Percentiles rank a stretch among this genome's conserved stretches.
phyloP scores from a whole-genome alignment of 23 tunicate genomes.

The Ascidia mentula region DNA sequence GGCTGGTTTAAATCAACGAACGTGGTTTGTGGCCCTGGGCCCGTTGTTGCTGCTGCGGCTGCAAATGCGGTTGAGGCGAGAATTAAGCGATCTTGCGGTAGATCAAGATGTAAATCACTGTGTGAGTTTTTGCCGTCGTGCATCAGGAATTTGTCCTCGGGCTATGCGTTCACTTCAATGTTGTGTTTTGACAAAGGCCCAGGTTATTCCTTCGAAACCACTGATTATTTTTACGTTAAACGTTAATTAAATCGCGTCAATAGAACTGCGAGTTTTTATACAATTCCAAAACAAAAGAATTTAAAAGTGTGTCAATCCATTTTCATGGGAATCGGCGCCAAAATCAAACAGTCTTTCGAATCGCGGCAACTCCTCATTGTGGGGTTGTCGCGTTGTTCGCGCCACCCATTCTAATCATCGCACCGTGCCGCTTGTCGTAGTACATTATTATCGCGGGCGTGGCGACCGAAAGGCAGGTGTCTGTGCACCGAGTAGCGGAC shows the following conservation, averaged over 20 bases:
- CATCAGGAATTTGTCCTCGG: background rate
- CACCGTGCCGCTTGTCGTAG: background rate
- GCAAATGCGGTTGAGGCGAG: background rate
- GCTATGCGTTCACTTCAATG: background rate
- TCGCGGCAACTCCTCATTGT: too few relatives aligned
- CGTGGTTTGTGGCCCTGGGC: background rate
- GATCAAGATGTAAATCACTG: background rate
- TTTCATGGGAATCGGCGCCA: background rate
- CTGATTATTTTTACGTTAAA: too few relatives aligned
- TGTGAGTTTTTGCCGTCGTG: slow-evolving; percentile 2
- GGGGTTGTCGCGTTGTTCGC: background rate
- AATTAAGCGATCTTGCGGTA: background rate
- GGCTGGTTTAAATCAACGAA: too few relatives aligned
- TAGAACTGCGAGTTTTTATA: too few relatives aligned
- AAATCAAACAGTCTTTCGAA: background rate
- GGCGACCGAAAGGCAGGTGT: slow-evolving; percentile 1
- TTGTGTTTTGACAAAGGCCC: too few relatives aligned
- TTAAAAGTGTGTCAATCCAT: background rate
- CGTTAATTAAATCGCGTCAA: too few relatives aligned
- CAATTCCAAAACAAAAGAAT: too few relatives aligned
- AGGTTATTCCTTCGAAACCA: too few relatives aligned
- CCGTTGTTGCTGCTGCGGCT: background rate
- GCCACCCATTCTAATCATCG: slow-evolving; percentile 1
- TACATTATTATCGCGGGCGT: slow-evolving; percentile 2
- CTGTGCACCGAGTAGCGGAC: background rate